Evolutionary conservation across 2,888 invertebrate species (phyloP).

Genomic region (Craniophora ligustri): DNA sequence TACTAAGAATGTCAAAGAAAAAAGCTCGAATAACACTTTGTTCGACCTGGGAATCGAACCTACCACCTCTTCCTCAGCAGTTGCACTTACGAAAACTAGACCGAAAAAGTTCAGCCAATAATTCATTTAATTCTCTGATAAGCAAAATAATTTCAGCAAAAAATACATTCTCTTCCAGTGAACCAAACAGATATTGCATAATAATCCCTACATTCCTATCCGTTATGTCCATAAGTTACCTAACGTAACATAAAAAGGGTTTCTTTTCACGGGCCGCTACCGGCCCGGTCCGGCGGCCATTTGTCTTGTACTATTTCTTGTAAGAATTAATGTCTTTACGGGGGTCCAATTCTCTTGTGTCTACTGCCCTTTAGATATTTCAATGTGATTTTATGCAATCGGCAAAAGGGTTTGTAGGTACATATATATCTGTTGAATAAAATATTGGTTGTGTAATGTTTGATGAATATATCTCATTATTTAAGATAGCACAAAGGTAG

Average conservation of each 20-base stretch:
- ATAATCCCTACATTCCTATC: not conserved
- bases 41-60: too few relatives aligned
- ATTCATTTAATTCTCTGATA: too few relatives aligned
- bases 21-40: too few relatives aligned
- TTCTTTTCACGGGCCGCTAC: slow-evolving; percentile 76
- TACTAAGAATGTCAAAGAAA: too few relatives aligned
- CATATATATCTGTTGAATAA: not conserved
- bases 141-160: too few relatives aligned
- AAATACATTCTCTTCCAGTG: too few relatives aligned
- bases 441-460: not conserved
- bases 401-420: not conserved
- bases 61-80: too few relatives aligned
- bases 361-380: slow-evolving; percentile 50
- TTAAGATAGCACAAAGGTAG: not conserved
- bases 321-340: slow-evolving; percentile 77
- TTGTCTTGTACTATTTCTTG: slow-evolving; percentile 72
- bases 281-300: slow-evolving; percentile 61
- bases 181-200: too few relatives aligned
- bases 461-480: not conserved
- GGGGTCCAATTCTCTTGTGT: slow-evolving; percentile 66
- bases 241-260: slow-evolving; percentile 72
- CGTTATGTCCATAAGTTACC: slow-evolving; percentile 55
- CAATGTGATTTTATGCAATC: slow-evolving; percentile 41
- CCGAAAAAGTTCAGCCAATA: too few relatives aligned
- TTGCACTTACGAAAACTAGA: too few relatives aligned